These are phyloP conservation scores for Hemithea aestivaria DNA, from an alignment of 2,888 invertebrate species.

Conservation along the genomic window DNA sequence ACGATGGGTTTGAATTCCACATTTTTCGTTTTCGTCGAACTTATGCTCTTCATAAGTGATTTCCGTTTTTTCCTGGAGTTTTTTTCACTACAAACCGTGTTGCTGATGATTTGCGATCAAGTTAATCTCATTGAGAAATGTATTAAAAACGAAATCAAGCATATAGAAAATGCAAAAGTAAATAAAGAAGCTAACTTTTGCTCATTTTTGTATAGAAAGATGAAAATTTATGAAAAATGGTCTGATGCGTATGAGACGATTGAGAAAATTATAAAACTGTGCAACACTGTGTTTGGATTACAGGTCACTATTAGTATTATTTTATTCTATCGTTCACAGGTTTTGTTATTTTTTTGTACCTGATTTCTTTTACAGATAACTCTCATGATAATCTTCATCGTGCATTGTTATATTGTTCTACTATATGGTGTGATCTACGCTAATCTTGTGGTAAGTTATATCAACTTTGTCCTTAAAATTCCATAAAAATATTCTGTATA, in stretches of 20 bases:
- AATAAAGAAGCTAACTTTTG: background rate
- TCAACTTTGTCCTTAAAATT: no score
- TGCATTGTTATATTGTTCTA: no score
- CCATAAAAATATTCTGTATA: no score
- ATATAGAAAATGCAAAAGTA: background rate
- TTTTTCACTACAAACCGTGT: no score
- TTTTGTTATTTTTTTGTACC: background rate
- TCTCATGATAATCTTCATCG: background rate
- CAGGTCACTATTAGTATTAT: constrained; percentile 9
- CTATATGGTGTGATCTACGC: no score
- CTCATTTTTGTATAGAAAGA: background rate
- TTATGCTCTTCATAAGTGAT: no score
- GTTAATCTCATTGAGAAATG: background rate
- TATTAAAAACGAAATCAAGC: background rate
- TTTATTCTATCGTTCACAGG: no score
- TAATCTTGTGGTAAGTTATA: no score
- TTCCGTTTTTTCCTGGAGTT: no score
- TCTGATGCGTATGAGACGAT: constrained; percentile 32
- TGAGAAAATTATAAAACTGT: constrained; percentile 28
- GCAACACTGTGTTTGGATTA: constrained; percentile 29
- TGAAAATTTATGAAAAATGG: constrained; percentile 29
- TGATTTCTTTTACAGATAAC: constrained; percentile 2
- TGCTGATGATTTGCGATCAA: no score
- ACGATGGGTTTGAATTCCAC: no score
- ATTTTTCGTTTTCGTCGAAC: no score